These are phyloP conservation scores for Epirrhoe alternata DNA, from an alignment of 2,888 invertebrate species.

Conservation along the genomic window DNA sequence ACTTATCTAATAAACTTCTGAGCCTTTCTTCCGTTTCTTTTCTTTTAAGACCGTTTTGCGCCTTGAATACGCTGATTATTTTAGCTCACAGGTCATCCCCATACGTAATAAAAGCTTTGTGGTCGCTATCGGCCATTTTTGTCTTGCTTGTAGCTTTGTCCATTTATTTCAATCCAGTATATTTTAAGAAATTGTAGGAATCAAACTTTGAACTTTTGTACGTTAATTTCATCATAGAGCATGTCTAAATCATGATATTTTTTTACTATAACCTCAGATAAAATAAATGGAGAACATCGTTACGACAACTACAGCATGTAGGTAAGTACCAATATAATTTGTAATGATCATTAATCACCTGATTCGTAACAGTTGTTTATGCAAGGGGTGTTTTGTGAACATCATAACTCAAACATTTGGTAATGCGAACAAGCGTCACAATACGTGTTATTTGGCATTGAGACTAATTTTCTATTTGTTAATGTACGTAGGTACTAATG, in stretches of 20 bases:
- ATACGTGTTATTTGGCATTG: constrained; percentile 24
- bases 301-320: background rate
- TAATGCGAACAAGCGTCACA: constrained; percentile 26
- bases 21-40: background rate
- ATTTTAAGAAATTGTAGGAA: too few relatives aligned
- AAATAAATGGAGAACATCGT: background rate
- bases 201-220: too few relatives aligned
- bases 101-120: too few relatives aligned
- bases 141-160: too few relatives aligned
- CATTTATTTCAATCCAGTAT: too few relatives aligned
- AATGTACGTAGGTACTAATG: constrained; percentile 7
- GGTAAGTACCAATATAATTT: background rate
- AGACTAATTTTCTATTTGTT: constrained; percentile 19
- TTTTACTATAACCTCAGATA: too few relatives aligned
- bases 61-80: too few relatives aligned
- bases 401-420: constrained; percentile 23
- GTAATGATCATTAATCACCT: constrained; percentile 26
- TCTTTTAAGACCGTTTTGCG: background rate
- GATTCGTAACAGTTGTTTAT: constrained; percentile 29
- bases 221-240: too few relatives aligned
- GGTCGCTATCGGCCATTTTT: too few relatives aligned
- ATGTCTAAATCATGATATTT: too few relatives aligned
- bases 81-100: too few relatives aligned
- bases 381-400: constrained; percentile 26
- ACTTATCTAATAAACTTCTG: background rate